These are phyloP conservation scores for Junco hyemalis DNA, from an alignment of 2,113 vertebrate genomes.

Conservation along the genomic window DNA sequence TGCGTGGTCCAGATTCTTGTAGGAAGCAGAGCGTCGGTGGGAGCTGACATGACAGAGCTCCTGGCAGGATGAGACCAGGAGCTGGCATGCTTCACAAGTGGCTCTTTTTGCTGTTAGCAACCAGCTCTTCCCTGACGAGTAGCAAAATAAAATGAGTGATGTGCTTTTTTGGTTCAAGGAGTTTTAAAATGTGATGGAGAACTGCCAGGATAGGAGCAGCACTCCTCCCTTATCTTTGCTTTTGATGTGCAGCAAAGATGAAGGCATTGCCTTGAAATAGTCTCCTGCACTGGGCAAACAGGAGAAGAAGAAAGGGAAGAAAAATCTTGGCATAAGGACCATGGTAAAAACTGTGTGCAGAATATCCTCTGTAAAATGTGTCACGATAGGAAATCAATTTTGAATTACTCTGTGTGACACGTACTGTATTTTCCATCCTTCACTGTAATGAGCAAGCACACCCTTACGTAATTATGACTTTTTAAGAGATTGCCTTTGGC, in stretches of 20 bases:
- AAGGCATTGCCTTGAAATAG: conserved; percentile 26
- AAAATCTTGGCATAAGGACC: neutral
- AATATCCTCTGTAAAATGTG: conserved; percentile 27
- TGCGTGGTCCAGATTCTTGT: neutral
- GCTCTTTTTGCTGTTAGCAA: conserved; percentile 64
- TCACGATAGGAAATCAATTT: conserved; percentile 63
- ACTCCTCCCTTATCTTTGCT: conserved; percentile 30
- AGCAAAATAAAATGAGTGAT: conserved; percentile 59
- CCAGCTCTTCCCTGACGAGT: conserved; percentile 12
- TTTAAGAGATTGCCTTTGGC: conserved; percentile 61
- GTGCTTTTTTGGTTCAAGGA: conserved; percentile 56
- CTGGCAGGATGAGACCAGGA: conserved; percentile 52
- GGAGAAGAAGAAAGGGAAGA: conserved; percentile 2
- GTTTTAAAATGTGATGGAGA: conserved; percentile 42
- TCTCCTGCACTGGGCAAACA: neutral
- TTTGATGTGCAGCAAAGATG: conserved; percentile 3
- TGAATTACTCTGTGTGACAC: conserved; percentile 34
- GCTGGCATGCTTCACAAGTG: conserved; percentile 45
- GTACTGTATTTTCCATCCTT: conserved; percentile 57
- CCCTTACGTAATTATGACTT: conserved; percentile 56
- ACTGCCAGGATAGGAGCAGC: conserved; percentile 41
- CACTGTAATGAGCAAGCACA: conserved; percentile 53
- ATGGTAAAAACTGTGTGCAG: neutral
- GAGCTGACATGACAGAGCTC: conserved; percentile 7
- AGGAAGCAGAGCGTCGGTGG: conserved; percentile 29